A percentile compares a stretch with the other conserved stretches of the same genome.
Conservation (phyloP, 2,797 vertebrate species). For the Anas bernieri region DNA sequence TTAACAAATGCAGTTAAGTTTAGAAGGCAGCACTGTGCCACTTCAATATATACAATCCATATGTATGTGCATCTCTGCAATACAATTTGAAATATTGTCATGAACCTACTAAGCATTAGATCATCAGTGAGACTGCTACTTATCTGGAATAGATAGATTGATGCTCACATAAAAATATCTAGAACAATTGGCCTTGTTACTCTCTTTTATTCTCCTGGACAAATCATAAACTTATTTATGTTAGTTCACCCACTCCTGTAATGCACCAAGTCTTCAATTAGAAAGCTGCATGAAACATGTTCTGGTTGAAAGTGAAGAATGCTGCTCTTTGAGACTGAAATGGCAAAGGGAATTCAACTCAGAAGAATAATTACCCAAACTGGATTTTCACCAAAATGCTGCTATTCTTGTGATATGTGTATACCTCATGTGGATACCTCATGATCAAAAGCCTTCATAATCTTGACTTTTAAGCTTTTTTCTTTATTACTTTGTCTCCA, state of each 20-base stretch:
- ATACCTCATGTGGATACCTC: background rate
- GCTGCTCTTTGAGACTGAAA: background rate
- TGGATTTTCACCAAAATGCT: conserved; percentile 23
- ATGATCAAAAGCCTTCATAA: conserved; percentile 14
- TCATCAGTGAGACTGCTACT: background rate
- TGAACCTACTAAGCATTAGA: background rate
- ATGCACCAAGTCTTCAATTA: background rate
- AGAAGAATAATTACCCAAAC: background rate
- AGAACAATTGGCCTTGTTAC: background rate
- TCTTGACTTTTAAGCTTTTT: background rate
- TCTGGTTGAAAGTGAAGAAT: background rate
- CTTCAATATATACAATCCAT: background rate
- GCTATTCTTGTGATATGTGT: background rate
- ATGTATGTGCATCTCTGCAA: background rate
- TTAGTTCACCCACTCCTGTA: background rate
- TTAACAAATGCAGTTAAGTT: background rate
- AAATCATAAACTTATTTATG: background rate
- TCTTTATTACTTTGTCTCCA: background rate
- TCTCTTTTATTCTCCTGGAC: background rate
- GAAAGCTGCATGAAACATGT: background rate
- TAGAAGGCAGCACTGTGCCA: background rate
- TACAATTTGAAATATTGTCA: background rate
- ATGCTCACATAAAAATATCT: background rate
- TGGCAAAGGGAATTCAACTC: background rate
- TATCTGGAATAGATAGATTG: background rate